These are phyloP conservation scores for Mus pahari DNA, from an alignment of 2,113 vertebrate genomes.

Conservation along the genomic window DNA sequence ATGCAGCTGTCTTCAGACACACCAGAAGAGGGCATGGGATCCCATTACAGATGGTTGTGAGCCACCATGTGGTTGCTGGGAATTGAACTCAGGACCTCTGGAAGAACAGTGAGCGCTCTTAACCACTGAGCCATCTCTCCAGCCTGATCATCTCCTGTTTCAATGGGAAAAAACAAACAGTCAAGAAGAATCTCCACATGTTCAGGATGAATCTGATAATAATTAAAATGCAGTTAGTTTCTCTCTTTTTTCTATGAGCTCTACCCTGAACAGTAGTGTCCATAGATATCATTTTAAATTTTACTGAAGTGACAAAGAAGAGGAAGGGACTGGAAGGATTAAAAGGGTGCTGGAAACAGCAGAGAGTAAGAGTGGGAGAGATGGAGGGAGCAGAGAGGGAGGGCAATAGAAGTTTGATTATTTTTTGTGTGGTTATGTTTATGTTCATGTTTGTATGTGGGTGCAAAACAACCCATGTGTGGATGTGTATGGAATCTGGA, in stretches of 20 bases:
- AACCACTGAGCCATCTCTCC: no score
- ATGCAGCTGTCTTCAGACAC: no score
- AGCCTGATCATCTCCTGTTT: not conserved
- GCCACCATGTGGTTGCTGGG: no score
- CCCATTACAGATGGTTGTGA: no score
- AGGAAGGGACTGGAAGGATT: not conserved
- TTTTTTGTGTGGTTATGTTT: no score
- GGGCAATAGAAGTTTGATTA: not conserved
- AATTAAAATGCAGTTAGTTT: not conserved
- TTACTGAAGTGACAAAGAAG: not conserved
- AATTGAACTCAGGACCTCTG: no score
- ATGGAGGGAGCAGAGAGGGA: not conserved
- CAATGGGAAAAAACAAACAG: not conserved
- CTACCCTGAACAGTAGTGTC: not conserved
- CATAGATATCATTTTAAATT: conserved; percentile 8
- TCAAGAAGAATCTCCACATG: not conserved
- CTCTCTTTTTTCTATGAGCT: not conserved
- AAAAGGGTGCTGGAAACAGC: not conserved
- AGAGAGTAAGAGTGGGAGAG: not conserved
- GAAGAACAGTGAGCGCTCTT: no score
- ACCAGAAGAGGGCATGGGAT: no score
- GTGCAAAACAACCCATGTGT: not conserved
- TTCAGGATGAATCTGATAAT: not conserved
- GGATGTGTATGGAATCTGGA: no score
- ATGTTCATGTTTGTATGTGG: not conserved